phyloP scores from a whole-genome alignment of 2,113 vertebrate genomes.

The Podiceps cristatus region DNA sequence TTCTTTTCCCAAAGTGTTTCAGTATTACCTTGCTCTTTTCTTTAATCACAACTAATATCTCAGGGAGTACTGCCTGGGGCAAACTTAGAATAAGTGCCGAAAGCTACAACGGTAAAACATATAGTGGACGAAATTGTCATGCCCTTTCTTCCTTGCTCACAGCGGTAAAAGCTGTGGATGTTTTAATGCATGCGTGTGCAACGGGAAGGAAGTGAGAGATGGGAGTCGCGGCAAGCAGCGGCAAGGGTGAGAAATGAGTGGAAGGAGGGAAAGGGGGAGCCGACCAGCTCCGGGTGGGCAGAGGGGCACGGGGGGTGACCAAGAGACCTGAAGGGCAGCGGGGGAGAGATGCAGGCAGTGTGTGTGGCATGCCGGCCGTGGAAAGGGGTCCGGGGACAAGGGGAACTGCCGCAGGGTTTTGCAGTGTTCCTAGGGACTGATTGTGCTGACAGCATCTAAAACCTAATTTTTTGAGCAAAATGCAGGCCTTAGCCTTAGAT shows the following conservation, averaged over 20 bases:
- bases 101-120: background rate
- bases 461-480: background rate
- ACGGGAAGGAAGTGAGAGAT: background rate
- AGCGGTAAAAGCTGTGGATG: background rate
- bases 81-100: background rate
- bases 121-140: accelerated
- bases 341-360: accelerated
- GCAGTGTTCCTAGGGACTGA: background rate
- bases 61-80: background rate
- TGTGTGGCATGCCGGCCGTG: background rate
- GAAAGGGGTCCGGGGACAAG: accelerated
- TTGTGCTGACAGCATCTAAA: background rate
- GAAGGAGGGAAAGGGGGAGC: background rate
- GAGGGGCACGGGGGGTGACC: accelerated
- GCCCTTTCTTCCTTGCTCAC: background rate
- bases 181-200: background rate
- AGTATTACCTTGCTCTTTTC: slow-evolving; percentile 32
- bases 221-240: background rate
- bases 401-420: background rate
- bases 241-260: background rate
- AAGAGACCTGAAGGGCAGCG: accelerated
- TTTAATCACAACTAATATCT: background rate
- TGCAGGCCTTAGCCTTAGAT: background rate
- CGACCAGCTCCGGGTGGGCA: background rate
- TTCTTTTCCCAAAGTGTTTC: background rate